A percentile compares a stretch with the other conserved stretches of the same genome.
Conservation (phyloP, 2,113 vertebrate genomes). For the Calidris pugnax region DNA sequence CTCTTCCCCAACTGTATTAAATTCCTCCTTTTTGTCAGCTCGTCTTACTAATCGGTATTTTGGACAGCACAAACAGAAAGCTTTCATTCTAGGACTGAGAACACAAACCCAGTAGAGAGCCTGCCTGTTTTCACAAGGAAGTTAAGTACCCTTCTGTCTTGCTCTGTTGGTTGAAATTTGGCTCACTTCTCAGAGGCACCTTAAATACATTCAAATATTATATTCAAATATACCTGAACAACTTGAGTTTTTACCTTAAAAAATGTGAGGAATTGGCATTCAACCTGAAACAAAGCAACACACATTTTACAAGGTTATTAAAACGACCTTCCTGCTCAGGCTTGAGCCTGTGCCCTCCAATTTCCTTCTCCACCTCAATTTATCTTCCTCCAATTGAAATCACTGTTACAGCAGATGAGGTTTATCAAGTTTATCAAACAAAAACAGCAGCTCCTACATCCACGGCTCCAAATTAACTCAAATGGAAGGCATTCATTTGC, state of each 20-base stretch:
- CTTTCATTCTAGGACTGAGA: not conserved
- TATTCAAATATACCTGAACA: not conserved
- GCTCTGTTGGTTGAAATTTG: not conserved
- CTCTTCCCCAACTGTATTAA: not conserved
- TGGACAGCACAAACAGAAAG: not conserved
- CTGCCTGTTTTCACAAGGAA: not conserved
- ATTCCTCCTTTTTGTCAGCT: not conserved
- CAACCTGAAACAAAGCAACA: not conserved
- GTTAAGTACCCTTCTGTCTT: not conserved
- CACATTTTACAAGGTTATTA: not conserved
- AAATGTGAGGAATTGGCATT: not conserved
- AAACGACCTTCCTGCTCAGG: constrained; percentile 24
- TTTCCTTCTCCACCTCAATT: constrained; percentile 56
- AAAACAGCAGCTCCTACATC: constrained; percentile 1
- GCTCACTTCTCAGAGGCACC: not conserved
- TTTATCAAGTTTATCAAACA: constrained; percentile 51
- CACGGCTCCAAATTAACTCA: not conserved
- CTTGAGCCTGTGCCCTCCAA: constrained; percentile 14
- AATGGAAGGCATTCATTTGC: not conserved
- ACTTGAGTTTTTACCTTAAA: not conserved
- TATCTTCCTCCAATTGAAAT: constrained; percentile 63
- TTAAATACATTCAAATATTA: not conserved
- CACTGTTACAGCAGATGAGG: not conserved
- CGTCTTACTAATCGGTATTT: not conserved
- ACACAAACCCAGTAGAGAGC: not conserved